These are phyloP conservation scores for Cataglyphis livida DNA, from an alignment of 2,888 invertebrate genomes.

Conservation along the genomic window DNA sequence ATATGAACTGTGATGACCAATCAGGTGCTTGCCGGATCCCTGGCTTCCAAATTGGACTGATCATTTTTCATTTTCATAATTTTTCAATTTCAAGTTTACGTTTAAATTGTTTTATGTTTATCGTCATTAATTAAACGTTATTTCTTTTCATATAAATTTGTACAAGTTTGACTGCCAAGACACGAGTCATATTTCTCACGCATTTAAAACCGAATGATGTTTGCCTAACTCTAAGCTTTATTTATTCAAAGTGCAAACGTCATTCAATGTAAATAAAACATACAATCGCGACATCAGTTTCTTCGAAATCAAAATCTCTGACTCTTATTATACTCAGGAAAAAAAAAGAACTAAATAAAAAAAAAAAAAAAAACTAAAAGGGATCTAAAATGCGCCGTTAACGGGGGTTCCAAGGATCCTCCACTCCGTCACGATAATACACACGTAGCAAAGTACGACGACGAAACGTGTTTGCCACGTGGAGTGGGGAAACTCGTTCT, in stretches of 20 bases:
- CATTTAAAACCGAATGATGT: background rate
- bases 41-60: no score
- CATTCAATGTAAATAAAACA: background rate
- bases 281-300: background rate
- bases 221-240: background rate
- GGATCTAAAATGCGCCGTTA: constrained; percentile 18
- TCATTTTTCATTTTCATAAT: no score
- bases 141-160: background rate
- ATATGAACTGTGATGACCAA: no score
- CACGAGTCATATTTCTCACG: background rate
- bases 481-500: constrained; percentile 35
- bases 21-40: no score
- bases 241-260: background rate
- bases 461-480: constrained; percentile 45
- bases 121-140: background rate
- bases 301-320: background rate
- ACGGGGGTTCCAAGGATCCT: background rate
- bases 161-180: background rate
- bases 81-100: background rate
- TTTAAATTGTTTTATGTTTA: background rate
- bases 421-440: background rate
- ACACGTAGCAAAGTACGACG: constrained; percentile 19
- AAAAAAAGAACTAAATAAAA: background rate
- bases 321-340: background rate
- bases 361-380: background rate